A percentile compares a stretch with the other conserved stretches of the same genome.
These are phyloP conservation scores for Anthophora plumipes DNA, from an alignment of 2,888 invertebrate species.

Conservation along the genomic window DNA sequence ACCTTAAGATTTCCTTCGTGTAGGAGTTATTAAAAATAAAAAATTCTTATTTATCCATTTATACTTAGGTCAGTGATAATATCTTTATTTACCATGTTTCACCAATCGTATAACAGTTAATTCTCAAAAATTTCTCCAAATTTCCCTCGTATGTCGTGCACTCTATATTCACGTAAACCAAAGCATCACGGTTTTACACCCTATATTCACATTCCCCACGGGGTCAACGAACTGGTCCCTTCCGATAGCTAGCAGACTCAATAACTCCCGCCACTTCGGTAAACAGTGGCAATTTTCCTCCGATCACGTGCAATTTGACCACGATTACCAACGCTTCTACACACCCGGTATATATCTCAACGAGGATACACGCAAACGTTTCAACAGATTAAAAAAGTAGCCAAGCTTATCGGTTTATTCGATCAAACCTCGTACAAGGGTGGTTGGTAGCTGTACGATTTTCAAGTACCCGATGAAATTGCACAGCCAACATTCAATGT, in stretches of 20 bases:
- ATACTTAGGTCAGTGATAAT: too few relatives aligned
- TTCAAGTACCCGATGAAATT: constrained; percentile 29
- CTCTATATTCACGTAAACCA: neutral
- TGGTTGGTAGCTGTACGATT: neutral
- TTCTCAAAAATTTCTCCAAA: too few relatives aligned
- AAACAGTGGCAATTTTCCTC: constrained; percentile 32
- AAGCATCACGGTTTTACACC: neutral
- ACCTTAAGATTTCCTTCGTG: too few relatives aligned
- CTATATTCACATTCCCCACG: neutral
- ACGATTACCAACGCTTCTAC: neutral
- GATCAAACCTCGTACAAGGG: neutral
- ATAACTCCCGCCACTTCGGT: constrained; percentile 7
- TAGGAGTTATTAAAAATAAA: too few relatives aligned
- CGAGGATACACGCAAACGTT: constrained; percentile 4
- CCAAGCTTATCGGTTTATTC: neutral
- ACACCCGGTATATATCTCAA: neutral
- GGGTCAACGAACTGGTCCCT: constrained; percentile 20
- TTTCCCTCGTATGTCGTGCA: neutral
- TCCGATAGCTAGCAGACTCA: neutral
- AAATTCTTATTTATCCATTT: too few relatives aligned
- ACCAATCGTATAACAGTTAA: too few relatives aligned
- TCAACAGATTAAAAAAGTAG: constrained; percentile 21
- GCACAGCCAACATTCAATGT: constrained; percentile 40
- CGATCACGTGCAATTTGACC: constrained; percentile 27
- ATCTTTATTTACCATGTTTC: too few relatives aligned